Evolutionary conservation across 2,797 vertebrate genomes (phyloP).

Genomic region (Orestias chungarensis): DNA sequence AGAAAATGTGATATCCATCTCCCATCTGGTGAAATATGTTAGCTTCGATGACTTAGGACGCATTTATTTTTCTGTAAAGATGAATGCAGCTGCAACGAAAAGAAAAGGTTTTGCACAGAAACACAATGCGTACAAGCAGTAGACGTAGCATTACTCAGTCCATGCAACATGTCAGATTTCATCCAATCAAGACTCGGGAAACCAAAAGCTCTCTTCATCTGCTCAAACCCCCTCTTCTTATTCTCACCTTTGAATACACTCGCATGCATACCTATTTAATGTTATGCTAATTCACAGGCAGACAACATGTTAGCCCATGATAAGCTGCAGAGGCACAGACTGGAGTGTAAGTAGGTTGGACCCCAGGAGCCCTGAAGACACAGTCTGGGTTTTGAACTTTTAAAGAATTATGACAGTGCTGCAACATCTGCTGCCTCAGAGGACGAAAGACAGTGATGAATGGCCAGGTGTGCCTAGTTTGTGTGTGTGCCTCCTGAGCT

Average conservation of each 20-base stretch:
- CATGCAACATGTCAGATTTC: neutral
- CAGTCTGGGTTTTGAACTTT: conserved; percentile 76
- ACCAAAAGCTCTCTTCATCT: conserved; percentile 1
- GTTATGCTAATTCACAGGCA: conserved; percentile 39
- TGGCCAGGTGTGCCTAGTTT: conserved; percentile 75
- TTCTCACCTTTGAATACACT: conserved; percentile 13
- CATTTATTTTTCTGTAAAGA: conserved; percentile 48
- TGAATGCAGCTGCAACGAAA: conserved; percentile 6
- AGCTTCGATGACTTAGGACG: conserved; percentile 46
- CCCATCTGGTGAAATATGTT: conserved; percentile 30
- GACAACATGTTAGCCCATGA: conserved; percentile 44
- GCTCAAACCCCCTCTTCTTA: conserved; percentile 8
- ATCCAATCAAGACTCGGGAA: neutral
- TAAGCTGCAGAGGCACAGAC: conserved; percentile 45
- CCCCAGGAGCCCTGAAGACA: conserved; percentile 66
- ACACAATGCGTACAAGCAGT: conserved; percentile 21
- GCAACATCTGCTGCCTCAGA: conserved; percentile 79
- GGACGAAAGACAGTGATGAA: conserved; percentile 78
- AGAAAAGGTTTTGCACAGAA: conserved; percentile 8
- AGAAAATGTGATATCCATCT: conserved; percentile 28
- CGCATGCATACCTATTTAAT: conserved; percentile 13
- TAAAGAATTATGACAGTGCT: conserved; percentile 80
- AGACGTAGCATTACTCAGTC: neutral
- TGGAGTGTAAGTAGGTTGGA: conserved; percentile 72
- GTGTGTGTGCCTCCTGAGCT: neutral